phyloP scores from a whole-genome alignment of 2,888 invertebrate species.

The Stenurella melanura region DNA sequence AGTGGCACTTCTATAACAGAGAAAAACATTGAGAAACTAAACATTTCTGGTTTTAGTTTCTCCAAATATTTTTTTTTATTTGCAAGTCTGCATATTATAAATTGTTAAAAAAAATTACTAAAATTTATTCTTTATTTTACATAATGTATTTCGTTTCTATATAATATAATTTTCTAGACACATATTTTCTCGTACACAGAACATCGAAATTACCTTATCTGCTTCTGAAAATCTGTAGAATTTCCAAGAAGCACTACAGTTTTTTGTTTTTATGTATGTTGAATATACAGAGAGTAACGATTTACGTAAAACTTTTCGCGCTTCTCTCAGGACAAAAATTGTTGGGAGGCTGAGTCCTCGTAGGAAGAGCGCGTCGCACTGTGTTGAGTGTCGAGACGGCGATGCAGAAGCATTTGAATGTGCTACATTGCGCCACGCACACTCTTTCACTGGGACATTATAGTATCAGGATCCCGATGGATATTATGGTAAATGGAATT shows the following conservation, averaged over 20 bases:
- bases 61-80: no score
- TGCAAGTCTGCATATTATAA: no score
- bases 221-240: not conserved
- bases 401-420: not conserved
- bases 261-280: not conserved
- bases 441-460: slow-evolving; percentile 16
- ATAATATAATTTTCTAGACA: not conserved
- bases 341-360: slow-evolving; percentile 15
- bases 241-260: not conserved
- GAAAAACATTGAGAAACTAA: no score
- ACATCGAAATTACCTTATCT: not conserved
- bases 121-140: no score
- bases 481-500: not conserved
- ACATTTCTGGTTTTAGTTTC: no score
- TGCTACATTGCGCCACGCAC: slow-evolving; percentile 37
- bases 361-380: slow-evolving; percentile 46
- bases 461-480: not conserved
- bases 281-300: not conserved
- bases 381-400: slow-evolving; percentile 36
- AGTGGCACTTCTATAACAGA: no score
- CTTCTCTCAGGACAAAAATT: slow-evolving; percentile 12
- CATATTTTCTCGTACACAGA: not conserved
- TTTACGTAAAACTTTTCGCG: slow-evolving; percentile 20
- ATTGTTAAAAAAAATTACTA: no score
- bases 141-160: not conserved